Conservation (phyloP, 2,113 vertebrate genomes). For the Pseudorhombus dupliciocellatus region DNA sequence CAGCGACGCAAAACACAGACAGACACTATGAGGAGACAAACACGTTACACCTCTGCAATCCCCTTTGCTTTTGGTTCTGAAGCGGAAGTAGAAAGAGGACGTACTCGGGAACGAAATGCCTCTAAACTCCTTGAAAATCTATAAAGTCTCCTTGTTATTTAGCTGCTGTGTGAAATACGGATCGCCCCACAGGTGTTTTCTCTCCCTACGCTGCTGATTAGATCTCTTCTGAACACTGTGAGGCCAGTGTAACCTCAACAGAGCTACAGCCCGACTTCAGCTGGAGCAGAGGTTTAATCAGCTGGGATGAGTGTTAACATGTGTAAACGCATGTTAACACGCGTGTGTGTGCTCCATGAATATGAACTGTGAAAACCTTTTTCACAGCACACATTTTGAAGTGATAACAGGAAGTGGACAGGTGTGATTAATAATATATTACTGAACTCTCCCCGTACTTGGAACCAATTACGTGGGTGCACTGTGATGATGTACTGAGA, state of each 20-base stretch:
- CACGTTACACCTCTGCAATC: too few relatives aligned
- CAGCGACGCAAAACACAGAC: constrained; percentile 16
- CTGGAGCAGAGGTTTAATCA: neutral
- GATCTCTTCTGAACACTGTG: neutral
- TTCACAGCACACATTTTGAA: too few relatives aligned
- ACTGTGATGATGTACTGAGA: neutral
- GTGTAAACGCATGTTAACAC: too few relatives aligned
- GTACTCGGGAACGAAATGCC: neutral
- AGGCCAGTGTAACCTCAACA: neutral
- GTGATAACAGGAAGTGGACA: neutral
- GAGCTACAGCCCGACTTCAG: neutral
- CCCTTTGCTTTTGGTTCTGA: too few relatives aligned
- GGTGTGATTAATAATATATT: neutral
- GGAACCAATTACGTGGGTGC: neutral
- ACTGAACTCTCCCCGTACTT: neutral
- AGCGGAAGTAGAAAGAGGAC: neutral
- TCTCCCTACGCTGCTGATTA: neutral
- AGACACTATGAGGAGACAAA: too few relatives aligned
- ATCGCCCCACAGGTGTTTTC: neutral
- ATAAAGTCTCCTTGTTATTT: neutral
- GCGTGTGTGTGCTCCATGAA: too few relatives aligned
- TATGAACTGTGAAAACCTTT: too few relatives aligned
- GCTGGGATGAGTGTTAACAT: neutral
- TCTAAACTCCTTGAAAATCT: neutral
- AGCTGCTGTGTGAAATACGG: too few relatives aligned